A percentile compares a stretch with the other conserved stretches of the same genome.
phyloP scores from a whole-genome alignment of 2,797 vertebrate genomes.

The Loriculus beryllinus region DNA sequence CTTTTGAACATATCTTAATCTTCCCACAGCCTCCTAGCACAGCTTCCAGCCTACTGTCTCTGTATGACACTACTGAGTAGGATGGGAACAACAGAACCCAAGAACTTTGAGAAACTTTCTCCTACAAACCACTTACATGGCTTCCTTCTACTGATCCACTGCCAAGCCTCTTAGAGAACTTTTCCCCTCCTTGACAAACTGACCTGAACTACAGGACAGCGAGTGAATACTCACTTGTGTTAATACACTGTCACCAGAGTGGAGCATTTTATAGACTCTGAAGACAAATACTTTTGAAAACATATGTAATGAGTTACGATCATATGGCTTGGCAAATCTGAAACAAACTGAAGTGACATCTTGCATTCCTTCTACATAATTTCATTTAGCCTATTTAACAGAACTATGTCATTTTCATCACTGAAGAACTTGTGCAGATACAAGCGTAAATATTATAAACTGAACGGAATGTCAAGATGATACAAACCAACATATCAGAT shows the following conservation, averaged over 20 bases:
- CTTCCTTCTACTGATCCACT: background rate
- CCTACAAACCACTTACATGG: background rate
- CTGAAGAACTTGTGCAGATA: slow-evolving; percentile 48
- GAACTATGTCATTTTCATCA: slow-evolving; percentile 17
- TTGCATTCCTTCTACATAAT: background rate
- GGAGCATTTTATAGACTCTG: background rate
- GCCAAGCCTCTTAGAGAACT: background rate
- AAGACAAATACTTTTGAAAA: slow-evolving; percentile 14
- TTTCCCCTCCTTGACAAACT: background rate
- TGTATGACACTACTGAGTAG: background rate
- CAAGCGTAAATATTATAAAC: slow-evolving; percentile 65
- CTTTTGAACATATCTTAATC: background rate
- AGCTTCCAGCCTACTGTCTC: background rate
- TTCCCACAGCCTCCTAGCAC: background rate
- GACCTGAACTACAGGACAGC: background rate
- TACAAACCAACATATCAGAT: background rate
- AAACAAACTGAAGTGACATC: background rate
- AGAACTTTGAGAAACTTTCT: background rate
- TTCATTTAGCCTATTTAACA: background rate
- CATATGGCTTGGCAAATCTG: background rate
- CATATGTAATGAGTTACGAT: background rate
- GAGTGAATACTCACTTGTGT: background rate
- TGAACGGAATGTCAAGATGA: slow-evolving; percentile 61
- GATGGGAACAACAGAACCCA: background rate
- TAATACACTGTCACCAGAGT: background rate